phyloP scores from a whole-genome alignment of 2,797 vertebrate genomes.

The Mastacembelus armatus region DNA sequence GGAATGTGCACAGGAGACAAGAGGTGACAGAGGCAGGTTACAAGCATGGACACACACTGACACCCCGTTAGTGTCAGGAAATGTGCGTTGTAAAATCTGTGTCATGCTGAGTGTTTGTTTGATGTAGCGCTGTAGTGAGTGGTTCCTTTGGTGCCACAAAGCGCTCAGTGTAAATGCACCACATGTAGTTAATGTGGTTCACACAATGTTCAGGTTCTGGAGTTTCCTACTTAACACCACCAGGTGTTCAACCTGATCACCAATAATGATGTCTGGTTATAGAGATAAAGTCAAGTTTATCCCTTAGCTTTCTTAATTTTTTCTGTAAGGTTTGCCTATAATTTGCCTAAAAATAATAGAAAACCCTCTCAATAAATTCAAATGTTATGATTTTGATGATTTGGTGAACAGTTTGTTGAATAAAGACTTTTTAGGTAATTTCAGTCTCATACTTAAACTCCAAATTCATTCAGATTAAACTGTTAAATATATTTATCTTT shows the following conservation, averaged over 20 bases:
- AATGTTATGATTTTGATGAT: no score
- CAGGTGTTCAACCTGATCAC: no score
- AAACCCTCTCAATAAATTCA: no score
- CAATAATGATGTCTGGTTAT: constrained; percentile 52
- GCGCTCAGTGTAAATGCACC: constrained; percentile 54
- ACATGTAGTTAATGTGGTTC: constrained; percentile 67
- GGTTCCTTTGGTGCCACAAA: constrained; percentile 64
- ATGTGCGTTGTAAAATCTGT: constrained; percentile 72
- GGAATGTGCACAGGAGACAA: constrained; percentile 81
- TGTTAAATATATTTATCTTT: no score
- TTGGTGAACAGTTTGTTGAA: no score
- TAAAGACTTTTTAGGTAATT: no score
- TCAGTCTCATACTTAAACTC: no score
- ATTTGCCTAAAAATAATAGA: no score
- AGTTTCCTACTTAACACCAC: constrained; percentile 55
- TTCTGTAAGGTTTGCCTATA: no score
- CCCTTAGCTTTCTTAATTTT: no score
- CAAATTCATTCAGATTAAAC: no score
- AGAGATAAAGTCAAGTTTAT: no score
- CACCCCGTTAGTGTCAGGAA: constrained; percentile 81
- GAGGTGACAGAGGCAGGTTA: constrained; percentile 60
- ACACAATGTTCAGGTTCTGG: constrained; percentile 63
- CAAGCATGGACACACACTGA: constrained; percentile 45
- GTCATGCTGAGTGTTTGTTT: constrained; percentile 72
- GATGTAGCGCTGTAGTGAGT: constrained; percentile 67